Percentiles rank a stretch among this genome's conserved stretches.
Evolutionary conservation across 2,888 invertebrate genomes (phyloP).

Genomic region (Yponomeuta sedellus): DNA sequence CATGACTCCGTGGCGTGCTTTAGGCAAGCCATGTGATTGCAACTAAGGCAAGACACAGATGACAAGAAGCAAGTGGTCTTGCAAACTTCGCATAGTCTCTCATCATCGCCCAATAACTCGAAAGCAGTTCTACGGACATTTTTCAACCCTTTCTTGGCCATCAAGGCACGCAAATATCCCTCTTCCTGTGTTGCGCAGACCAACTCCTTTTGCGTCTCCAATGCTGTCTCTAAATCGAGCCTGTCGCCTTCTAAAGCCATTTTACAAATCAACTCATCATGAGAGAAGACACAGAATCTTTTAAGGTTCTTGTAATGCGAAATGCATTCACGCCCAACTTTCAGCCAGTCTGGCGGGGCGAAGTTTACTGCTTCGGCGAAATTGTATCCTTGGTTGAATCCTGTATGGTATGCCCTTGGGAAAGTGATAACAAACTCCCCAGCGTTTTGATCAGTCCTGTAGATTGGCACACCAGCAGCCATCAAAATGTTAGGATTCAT

Average conservation of each 20-base stretch:
- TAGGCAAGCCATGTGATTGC: constrained; percentile 80
- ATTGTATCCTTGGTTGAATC: constrained; percentile 89
- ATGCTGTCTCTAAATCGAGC: constrained; percentile 79
- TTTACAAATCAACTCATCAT: constrained; percentile 86
- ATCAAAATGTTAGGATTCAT: constrained; percentile 85
- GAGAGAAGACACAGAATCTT: constrained; percentile 86
- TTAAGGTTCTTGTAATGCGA: constrained; percentile 81
- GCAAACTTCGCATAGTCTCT: constrained; percentile 82
- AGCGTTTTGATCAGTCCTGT: constrained; percentile 82
- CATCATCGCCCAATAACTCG: constrained; percentile 84
- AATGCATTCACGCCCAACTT: constrained; percentile 82
- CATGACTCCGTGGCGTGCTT: constrained; percentile 79
- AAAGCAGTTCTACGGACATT: constrained; percentile 79
- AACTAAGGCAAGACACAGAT: constrained; percentile 78
- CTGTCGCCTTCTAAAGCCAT: constrained; percentile 82
- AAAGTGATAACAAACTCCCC: constrained; percentile 90
- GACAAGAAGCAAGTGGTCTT: constrained; percentile 87
- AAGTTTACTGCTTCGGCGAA: constrained; percentile 92
- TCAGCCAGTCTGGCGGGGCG: constrained; percentile 87
- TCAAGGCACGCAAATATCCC: constrained; percentile 47
- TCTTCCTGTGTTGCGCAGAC: constrained; percentile 76
- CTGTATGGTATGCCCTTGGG: constrained; percentile 87
- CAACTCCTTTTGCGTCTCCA: constrained; percentile 82
- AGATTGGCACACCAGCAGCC: constrained; percentile 77
- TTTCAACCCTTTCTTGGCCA: constrained; percentile 71